Base-by-base conservation (phyloP, 2,797 vertebrate genomes). In the Acropternis orthonyx region DNA sequence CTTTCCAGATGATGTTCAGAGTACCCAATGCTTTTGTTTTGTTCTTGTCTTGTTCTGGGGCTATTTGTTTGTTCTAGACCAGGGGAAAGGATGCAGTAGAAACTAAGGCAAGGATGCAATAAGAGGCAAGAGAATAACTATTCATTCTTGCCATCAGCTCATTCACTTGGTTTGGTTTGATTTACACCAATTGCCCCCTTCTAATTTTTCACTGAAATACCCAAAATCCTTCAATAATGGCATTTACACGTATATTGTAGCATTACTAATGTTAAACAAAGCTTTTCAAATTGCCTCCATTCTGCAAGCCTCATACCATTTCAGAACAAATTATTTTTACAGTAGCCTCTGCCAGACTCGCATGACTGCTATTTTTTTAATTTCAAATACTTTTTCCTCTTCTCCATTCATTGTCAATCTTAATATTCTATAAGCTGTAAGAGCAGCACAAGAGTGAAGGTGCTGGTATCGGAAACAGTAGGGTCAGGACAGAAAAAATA, bases 241-340 rank as follows among this genome's bases (percentile, higher is more conserved):
- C 63, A 97, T 93, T 93, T 94, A 88, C 69, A 94, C 67, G 44
- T 93, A 96, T 71, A 97, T 95, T 83, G 77, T 67, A 90, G 74
- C 58, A 94, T 92, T 93, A 88, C 74, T 88, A 91, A 91, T 65
- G 63, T 83, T 77, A 94, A 92, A 89, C 81, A 86, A 93, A 92
- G 69, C 30, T 55, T 89, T 69, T 74, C 55, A 96, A 95, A 91
- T 92, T 51, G 39, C 11, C 51, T 92, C 27, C 26, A 52, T 71
- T 85, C 68, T 92, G 51, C 51, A 90, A 71, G 62, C 14, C 71
- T 28, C n/a, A 51, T 30, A 55, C 22, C 23, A 46, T 67, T 80
- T 90, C 84, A 93, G 61, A 95, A 89, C 24, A 85, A 81, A 82
- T 81, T 89, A 61, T 69, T 90, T 81, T 86, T 82, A 84, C 48